Conservation (phyloP, 1,140 invertebrate genomes). For the Trissolcus basalis region DNA sequence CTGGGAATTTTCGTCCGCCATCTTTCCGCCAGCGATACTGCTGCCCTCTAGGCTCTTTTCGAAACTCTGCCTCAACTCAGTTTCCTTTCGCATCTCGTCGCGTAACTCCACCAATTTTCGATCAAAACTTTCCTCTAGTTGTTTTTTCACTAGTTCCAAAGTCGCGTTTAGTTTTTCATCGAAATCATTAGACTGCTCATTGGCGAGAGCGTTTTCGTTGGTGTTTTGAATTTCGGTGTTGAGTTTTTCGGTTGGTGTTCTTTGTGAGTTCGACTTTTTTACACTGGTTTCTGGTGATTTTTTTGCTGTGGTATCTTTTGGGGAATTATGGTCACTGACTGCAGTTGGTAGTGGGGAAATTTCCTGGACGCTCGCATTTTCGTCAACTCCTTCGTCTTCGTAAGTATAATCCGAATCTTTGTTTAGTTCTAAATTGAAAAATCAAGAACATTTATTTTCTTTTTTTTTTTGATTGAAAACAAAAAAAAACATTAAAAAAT, state of each 20-base stretch:
- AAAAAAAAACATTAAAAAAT: not conserved
- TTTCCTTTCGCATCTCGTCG: slow-evolving; percentile 61
- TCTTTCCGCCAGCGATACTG: not conserved
- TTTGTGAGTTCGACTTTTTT: not conserved
- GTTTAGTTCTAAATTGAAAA: not conserved
- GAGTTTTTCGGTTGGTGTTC: not conserved
- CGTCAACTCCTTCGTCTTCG: slow-evolving; percentile 7
- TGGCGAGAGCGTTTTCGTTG: too few species aligned
- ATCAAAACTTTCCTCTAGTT: slow-evolving; percentile 56
- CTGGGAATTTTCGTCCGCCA: not conserved
- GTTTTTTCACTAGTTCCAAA: slow-evolving; percentile 53
- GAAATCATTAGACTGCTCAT: too few species aligned
- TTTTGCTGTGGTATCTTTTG: not conserved
- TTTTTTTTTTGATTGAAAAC: slow-evolving; percentile 2
- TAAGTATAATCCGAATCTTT: slow-evolving; percentile 2
- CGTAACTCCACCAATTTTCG: slow-evolving; percentile 63
- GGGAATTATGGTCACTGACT: not conserved
- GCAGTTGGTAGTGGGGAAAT: too few species aligned
- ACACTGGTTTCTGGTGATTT: too few species aligned
- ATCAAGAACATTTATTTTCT: too few species aligned
- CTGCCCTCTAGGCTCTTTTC: not conserved
- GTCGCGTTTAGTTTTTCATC: slow-evolving; percentile 5
- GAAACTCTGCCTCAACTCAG: slow-evolving; percentile 40
- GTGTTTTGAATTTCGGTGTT: too few species aligned
- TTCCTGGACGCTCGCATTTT: not conserved